Conservation (phyloP, 2,888 invertebrate genomes). For the Anorthoa munda region DNA sequence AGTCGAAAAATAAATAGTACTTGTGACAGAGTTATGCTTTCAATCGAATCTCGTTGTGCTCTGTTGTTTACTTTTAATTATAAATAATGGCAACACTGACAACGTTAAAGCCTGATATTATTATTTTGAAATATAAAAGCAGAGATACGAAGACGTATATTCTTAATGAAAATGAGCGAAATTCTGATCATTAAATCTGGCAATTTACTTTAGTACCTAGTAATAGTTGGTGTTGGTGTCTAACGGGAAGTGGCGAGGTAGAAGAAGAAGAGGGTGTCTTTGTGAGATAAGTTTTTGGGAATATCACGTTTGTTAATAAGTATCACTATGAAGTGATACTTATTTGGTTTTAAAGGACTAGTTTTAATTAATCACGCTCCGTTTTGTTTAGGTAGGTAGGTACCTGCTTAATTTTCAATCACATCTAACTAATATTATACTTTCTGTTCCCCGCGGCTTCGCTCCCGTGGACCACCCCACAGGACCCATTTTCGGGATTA, state of each 20-base stretch:
- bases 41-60: constrained; percentile 37
- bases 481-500: no score
- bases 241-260: no score
- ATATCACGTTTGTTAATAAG: background rate
- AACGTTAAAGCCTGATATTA: constrained; percentile 9
- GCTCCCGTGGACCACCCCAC: no score
- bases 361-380: background rate
- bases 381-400: no score
- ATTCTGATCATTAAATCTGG: constrained; percentile 4
- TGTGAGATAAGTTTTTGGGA: background rate
- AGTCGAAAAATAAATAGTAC: constrained; percentile 54
- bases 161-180: constrained; percentile 22
- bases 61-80: constrained; percentile 45
- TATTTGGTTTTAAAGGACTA: background rate
- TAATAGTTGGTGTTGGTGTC: background rate
- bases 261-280: no score
- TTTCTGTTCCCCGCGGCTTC: no score
- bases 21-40: constrained; percentile 52
- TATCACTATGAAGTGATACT: no score
- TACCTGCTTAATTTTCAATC: no score
- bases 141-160: background rate
- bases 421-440: no score
- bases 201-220: background rate
- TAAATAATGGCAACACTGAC: constrained; percentile 18
- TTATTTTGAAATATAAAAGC: constrained; percentile 16